These are phyloP conservation scores for Uromys caudimaculatus DNA, from an alignment of 2,797 vertebrate genomes.

Conservation along the genomic window DNA sequence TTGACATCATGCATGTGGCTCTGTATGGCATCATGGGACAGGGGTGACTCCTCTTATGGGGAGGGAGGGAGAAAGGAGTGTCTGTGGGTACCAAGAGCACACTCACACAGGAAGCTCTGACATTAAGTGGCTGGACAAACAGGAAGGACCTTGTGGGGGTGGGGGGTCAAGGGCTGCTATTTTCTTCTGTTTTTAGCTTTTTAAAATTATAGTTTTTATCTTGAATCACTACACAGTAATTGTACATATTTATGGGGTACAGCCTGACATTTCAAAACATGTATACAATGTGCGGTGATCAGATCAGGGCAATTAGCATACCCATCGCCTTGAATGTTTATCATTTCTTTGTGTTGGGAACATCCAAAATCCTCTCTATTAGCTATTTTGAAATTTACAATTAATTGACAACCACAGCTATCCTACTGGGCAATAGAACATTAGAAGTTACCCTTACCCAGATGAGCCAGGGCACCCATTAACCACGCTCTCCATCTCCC, in stretches of 20 bases:
- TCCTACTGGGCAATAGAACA: neutral
- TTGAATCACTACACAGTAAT: neutral
- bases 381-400: slow-evolving; percentile 3
- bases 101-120: neutral
- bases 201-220: slow-evolving; percentile 52
- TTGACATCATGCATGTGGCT: neutral
- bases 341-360: slow-evolving; percentile 29
- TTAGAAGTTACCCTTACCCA: neutral
- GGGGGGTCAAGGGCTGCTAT: neutral
- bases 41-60: neutral
- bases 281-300: slow-evolving; percentile 45
- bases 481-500: neutral
- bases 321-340: neutral
- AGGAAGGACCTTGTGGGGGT: neutral
- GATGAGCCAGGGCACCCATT: neutral
- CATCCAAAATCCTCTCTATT: slow-evolving; percentile 30
- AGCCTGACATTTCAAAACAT: slow-evolving; percentile 45
- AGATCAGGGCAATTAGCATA: slow-evolving; percentile 10
- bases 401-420: neutral
- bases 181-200: neutral
- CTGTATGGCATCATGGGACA: no score
- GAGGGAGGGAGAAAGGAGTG: neutral
- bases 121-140: neutral
- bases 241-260: slow-evolving; percentile 23
- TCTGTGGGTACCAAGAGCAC: neutral